These are phyloP conservation scores for Galeopterus variegatus DNA, from an alignment of 2,113 vertebrate genomes.

Conservation along the genomic window DNA sequence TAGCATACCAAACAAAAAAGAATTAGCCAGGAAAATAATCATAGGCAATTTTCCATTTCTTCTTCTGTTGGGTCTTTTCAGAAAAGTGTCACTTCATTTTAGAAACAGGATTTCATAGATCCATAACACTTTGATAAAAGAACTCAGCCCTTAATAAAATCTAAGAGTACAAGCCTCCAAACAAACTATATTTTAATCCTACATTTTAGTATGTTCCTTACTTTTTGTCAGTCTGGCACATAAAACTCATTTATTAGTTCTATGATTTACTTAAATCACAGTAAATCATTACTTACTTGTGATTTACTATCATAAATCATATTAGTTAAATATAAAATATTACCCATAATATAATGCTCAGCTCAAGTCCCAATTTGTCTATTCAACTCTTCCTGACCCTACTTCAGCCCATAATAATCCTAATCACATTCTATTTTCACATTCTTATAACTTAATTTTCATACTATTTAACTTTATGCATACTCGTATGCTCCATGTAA, in stretches of 20 bases:
- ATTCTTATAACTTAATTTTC: slow-evolving; percentile 34
- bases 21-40: neutral
- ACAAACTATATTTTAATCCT: neutral
- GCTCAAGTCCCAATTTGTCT: neutral
- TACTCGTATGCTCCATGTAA: neutral
- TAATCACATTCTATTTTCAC: neutral
- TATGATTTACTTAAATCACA: neutral
- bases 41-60: neutral
- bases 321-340: slow-evolving; percentile 27
- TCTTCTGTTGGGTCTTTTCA: neutral
- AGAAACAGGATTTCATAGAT: slow-evolving; percentile 49
- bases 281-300: neutral
- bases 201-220: neutral
- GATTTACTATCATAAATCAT: neutral
- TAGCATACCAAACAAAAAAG: neutral
- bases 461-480: neutral
- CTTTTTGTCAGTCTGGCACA: neutral
- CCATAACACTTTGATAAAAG: neutral
- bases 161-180: neutral
- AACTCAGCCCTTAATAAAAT: neutral
- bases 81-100: slow-evolving; percentile 51
- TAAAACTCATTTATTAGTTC: neutral
- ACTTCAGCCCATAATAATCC: neutral
- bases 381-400: neutral
- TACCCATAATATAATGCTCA: neutral